Percentiles rank a stretch among this genome's conserved stretches.
Conservation (phyloP, 2,797 vertebrate genomes). For the Hirundo rustica region DNA sequence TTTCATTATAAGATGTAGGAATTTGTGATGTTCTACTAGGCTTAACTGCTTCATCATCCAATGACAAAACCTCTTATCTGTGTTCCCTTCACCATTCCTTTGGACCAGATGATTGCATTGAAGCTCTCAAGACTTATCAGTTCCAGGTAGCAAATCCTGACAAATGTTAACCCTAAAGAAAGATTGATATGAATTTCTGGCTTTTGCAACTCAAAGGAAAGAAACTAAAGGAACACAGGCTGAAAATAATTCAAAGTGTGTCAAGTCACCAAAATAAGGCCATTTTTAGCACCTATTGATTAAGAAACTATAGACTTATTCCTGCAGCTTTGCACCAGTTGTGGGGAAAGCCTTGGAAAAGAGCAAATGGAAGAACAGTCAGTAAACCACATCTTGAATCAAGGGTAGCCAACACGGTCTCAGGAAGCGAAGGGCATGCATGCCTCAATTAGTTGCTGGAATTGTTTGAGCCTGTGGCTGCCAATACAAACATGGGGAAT, state of each 20-base stretch:
- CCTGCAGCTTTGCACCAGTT: conserved; percentile 6
- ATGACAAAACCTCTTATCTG: background rate
- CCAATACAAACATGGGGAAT: conserved; percentile 8
- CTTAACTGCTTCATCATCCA: background rate
- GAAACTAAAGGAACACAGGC: background rate
- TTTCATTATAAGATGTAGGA: background rate
- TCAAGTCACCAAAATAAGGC: background rate
- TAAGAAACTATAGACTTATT: conserved; percentile 27
- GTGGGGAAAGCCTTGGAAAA: conserved; percentile 42
- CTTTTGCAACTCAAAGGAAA: background rate
- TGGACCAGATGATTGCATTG: background rate
- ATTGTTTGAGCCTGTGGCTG: conserved; percentile 30
- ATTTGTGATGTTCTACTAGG: background rate
- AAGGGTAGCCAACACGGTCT: conserved; percentile 20
- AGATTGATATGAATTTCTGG: background rate
- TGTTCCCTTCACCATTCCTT: background rate
- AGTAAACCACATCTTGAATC: conserved; percentile 50
- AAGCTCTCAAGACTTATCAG: background rate
- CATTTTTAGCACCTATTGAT: conserved; percentile 27
- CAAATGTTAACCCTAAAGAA: background rate
- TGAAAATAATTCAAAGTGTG: background rate
- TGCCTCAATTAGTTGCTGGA: conserved; percentile 36
- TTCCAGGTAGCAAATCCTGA: background rate
- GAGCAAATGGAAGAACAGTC: background rate
- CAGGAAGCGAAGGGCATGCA: conserved; percentile 57